Conservation (phyloP, 2,797 vertebrate genomes). For the Sparidentex hasta region DNA sequence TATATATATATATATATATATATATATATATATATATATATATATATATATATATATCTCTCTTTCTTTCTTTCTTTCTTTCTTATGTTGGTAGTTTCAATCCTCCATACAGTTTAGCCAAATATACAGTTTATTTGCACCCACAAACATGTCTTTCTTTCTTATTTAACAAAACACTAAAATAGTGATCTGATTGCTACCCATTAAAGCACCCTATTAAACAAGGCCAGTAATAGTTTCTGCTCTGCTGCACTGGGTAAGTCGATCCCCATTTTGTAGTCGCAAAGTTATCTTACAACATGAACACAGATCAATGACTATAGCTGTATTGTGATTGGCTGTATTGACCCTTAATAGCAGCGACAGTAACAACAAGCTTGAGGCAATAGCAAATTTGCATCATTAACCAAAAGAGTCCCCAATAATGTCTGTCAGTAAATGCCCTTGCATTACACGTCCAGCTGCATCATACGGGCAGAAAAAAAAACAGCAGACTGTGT, state of each 20-base stretch:
- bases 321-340: conserved; percentile 11
- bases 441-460: background rate
- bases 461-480: background rate
- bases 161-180: background rate
- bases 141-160: background rate
- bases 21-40: too few relatives aligned
- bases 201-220: background rate
- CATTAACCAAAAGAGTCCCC: background rate
- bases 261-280: background rate
- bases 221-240: background rate
- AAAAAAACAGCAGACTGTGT: background rate
- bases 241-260: background rate
- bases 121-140: too few relatives aligned
- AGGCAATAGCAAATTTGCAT: background rate
- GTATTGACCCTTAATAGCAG: background rate
- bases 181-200: background rate
- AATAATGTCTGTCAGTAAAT: background rate
- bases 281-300: background rate
- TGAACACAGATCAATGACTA: conserved; percentile 9
- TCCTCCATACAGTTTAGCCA: too few relatives aligned
- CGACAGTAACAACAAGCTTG: background rate
- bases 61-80: too few relatives aligned
- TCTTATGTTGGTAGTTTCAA: too few relatives aligned
- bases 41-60: too few relatives aligned
- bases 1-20: too few relatives aligned